Evolutionary conservation across 53 echinoderm and acorn worm species (phyloP).

Genomic region (Holothuria leucospilota): DNA sequence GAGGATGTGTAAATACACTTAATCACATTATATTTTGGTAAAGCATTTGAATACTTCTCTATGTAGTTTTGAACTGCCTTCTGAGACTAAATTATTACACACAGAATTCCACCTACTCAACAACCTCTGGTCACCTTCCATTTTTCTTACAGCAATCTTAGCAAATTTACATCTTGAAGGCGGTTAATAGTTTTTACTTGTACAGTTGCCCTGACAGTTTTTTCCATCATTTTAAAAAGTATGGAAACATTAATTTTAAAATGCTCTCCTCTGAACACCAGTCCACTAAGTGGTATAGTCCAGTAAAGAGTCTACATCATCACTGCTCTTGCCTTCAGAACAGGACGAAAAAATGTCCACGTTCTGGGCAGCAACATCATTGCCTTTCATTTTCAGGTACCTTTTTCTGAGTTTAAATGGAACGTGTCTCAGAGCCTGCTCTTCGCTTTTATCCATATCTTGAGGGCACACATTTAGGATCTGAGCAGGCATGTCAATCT

Average conservation of each 20-base stretch:
- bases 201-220: neutral
- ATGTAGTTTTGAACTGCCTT: neutral
- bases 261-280: neutral
- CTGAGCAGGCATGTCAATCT: neutral
- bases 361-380: neutral
- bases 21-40: constrained; percentile 3
- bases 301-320: neutral
- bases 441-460: neutral
- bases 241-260: neutral
- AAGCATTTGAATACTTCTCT: neutral
- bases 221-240: constrained; percentile 6
- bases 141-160: neutral
- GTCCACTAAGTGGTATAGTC: neutral
- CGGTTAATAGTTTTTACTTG: neutral
- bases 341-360: neutral
- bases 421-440: neutral
- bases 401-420: neutral
- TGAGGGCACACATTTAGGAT: neutral
- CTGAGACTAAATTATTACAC: too few relatives aligned
- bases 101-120: neutral
- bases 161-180: neutral
- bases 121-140: neutral
- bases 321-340: neutral
- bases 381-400: constrained; percentile 4
- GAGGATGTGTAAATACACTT: neutral